Evolutionary conservation across 2,113 vertebrate genomes (phyloP), one percentile per base, ranked within the genome.

Genomic region (Pyrgilauda ruficollis): DNA sequence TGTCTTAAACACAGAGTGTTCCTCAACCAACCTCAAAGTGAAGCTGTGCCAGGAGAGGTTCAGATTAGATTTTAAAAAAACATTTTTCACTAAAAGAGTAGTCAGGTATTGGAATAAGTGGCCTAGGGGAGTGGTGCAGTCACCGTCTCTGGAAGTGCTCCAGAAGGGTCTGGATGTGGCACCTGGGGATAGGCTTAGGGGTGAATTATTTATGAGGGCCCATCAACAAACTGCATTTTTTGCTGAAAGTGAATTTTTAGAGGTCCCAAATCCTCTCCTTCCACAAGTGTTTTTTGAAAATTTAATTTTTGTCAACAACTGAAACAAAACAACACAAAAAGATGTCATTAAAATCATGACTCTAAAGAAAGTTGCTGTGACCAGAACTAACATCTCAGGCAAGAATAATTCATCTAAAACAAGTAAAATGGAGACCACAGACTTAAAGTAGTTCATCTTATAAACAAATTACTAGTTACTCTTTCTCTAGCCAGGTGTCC

Each of bases 141-240:
- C 56, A 35, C 12, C 0, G 0, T 13, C n/a, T 55, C 47, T 35
- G 24, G n/a, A 47, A 22, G 24, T 11, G n/a, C 6, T 41, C 16
- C 41, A 69, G n/a, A 76, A 26, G 31, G 14, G 41, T 31, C 41
- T 49, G 41, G 35, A 76, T 35, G 35, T 55, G 47, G 30, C 41
- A 31, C 24, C 5, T 69, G 35, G 30, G n/a, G 26, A 55, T 9
- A 13, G 56, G 14, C 35, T 76, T 27, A 35, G 8, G 9, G 17
- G 30, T 62, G 10, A 75, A 58, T 78, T 61, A 84, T 84, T 84
- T 77, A 63, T 0, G 2, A 72, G 13, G 24, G 7, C 13, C 14
- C 23, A 56, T 20, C 18, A 94, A 87, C 14, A 87, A 87, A 58
- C 8, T 9, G 31, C 0, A 0, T 15, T 46, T 89, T 80, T 31